These are phyloP conservation scores for Drosophila bifasciata DNA, from an alignment of 1,140 invertebrate genomes.

Conservation along the genomic window DNA sequence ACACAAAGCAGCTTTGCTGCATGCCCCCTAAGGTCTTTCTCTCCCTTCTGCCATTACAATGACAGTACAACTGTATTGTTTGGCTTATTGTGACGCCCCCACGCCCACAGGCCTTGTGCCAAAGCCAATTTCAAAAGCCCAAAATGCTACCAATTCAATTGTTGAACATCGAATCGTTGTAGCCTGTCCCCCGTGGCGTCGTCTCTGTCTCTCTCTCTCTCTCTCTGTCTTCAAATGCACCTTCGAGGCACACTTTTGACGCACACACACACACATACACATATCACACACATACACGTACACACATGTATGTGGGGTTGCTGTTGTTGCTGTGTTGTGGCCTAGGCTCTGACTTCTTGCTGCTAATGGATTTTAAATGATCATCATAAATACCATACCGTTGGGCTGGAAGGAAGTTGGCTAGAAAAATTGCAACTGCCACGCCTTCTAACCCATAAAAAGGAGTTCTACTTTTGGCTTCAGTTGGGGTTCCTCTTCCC, in stretches of 20 bases:
- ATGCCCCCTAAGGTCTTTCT: neutral
- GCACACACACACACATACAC: too few relatives aligned
- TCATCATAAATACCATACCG: conserved; percentile 80
- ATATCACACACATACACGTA: too few relatives aligned
- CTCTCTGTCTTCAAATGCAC: conserved; percentile 65
- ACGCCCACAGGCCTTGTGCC: conserved; percentile 27
- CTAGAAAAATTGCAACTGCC: conserved; percentile 49
- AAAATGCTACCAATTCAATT: conserved; percentile 68
- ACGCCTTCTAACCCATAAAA: conserved; percentile 45
- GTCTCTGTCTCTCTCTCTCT: too few relatives aligned
- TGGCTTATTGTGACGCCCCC: neutral
- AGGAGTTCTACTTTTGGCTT: conserved; percentile 38
- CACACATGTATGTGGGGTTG: conserved; percentile 9
- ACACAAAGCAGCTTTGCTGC: too few relatives aligned
- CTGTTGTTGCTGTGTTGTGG: conserved; percentile 35
- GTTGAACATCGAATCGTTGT: conserved; percentile 56
- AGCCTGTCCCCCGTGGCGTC: conserved; percentile 2
- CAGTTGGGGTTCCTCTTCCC: neutral
- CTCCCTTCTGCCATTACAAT: conserved; percentile 7
- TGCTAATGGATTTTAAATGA: conserved; percentile 84
- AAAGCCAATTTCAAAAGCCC: conserved; percentile 33
- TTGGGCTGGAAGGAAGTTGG: conserved; percentile 33
- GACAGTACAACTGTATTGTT: conserved; percentile 40
- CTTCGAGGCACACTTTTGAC: conserved; percentile 70
- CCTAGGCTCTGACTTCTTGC: conserved; percentile 57